Evolutionary conservation across 2,113 vertebrate species (phyloP).

Genomic region (Haemorhous mexicanus): DNA sequence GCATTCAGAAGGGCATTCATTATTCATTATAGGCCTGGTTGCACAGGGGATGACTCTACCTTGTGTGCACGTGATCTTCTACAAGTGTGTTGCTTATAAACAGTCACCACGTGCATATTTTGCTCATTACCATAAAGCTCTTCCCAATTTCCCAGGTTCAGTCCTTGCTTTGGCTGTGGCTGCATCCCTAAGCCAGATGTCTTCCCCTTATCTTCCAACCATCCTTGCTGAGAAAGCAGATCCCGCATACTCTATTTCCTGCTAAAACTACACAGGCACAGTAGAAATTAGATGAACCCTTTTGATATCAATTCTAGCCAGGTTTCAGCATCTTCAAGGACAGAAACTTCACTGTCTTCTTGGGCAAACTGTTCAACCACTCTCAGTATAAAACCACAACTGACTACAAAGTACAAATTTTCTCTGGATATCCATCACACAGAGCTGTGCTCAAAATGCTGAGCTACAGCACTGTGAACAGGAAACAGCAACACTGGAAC

Average conservation of each 20-base stretch:
- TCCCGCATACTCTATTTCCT: background rate
- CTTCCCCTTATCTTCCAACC: background rate
- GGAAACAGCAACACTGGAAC: background rate
- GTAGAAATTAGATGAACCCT: background rate
- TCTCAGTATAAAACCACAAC: background rate
- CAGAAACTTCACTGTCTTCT: background rate
- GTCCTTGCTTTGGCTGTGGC: background rate
- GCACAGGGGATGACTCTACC: background rate
- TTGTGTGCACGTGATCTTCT: rapidly evolving
- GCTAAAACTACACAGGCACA: background rate
- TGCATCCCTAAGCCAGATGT: background rate
- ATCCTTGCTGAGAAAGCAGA: background rate
- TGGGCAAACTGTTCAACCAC: background rate
- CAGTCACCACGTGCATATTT: background rate
- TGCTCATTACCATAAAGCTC: background rate
- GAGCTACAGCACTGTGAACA: background rate
- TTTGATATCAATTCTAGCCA: background rate
- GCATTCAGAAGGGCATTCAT: background rate
- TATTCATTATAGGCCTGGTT: background rate
- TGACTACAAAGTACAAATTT: background rate
- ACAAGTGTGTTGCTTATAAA: background rate
- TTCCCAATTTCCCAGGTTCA: background rate
- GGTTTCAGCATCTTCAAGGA: background rate
- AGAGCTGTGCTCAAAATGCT: background rate
- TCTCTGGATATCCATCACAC: background rate